phyloP scores from a whole-genome alignment of 2,888 invertebrate genomes.

The Nysson spinosus region DNA sequence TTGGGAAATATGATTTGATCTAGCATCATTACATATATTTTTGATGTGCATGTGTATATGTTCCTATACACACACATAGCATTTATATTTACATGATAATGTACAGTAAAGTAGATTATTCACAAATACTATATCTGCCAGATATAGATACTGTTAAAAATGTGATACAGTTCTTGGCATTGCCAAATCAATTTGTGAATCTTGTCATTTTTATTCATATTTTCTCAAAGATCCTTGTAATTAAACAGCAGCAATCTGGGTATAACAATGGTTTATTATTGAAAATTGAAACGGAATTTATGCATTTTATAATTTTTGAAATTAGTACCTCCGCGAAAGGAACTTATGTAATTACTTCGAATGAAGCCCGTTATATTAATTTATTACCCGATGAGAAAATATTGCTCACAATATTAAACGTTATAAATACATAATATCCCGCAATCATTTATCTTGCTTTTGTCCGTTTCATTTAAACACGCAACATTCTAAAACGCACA shows the following conservation, averaged over 20 bases:
- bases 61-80: constrained; percentile 52
- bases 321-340: constrained; percentile 15
- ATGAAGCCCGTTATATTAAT: constrained; percentile 18
- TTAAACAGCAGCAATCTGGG: constrained; percentile 60
- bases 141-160: constrained; percentile 23
- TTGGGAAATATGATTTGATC: no score
- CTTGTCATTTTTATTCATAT: constrained; percentile 61
- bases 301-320: constrained; percentile 7
- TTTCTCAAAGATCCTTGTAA: constrained; percentile 58
- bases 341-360: constrained; percentile 22
- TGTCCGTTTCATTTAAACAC: constrained; percentile 21
- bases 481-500: constrained; percentile 32
- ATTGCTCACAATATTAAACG: constrained; percentile 42
- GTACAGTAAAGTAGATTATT: constrained; percentile 66
- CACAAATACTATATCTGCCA: constrained; percentile 45
- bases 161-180: constrained; percentile 38
- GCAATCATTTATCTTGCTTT: constrained; percentile 25
- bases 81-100: constrained; percentile 74
- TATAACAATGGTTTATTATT: no score
- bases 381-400: constrained; percentile 51
- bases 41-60: constrained; percentile 1
- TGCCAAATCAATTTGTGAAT: constrained; percentile 25
- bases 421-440: constrained; percentile 35
- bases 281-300: constrained; percentile 24
- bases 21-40: no score